Percentiles rank a stretch among this genome's conserved stretches.
Conservation (phyloP, 1,140 invertebrate genomes). For the Papilio polyxenes region DNA sequence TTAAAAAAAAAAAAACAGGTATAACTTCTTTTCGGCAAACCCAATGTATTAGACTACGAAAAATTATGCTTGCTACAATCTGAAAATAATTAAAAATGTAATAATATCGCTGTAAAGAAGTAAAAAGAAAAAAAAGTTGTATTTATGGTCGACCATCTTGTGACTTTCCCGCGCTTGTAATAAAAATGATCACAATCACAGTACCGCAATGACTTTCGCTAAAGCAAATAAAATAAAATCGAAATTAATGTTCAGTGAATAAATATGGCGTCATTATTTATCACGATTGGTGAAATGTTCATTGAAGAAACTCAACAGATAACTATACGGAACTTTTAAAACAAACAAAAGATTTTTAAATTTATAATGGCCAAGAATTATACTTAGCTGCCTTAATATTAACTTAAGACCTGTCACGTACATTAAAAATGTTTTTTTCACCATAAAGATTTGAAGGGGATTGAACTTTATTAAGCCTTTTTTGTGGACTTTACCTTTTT, state of each 20-base stretch:
- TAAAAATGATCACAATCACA: neutral
- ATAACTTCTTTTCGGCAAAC: too few species aligned
- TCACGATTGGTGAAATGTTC: neutral
- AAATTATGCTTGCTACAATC: too few species aligned
- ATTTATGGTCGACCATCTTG: neutral
- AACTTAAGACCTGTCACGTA: neutral
- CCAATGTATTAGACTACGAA: too few species aligned
- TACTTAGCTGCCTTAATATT: neutral
- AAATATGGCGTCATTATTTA: neutral
- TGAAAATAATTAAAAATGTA: neutral
- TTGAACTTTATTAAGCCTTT: neutral
- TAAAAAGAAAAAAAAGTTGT: neutral
- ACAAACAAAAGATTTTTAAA: too few species aligned
- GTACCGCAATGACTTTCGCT: constrained; percentile 14
- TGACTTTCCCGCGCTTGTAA: neutral
- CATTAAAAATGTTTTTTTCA: neutral
- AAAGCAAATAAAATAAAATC: constrained; percentile 13
- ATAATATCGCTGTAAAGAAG: neutral
- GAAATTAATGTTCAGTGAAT: neutral
- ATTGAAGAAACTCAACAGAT: neutral
- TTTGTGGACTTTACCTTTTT: neutral
- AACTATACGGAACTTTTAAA: neutral
- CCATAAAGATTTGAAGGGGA: neutral
- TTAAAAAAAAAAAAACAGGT: too few species aligned
- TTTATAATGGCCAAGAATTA: too few species aligned